phyloP scores from a whole-genome alignment of 2,113 vertebrate species.

The Clarias macrocephalus region DNA sequence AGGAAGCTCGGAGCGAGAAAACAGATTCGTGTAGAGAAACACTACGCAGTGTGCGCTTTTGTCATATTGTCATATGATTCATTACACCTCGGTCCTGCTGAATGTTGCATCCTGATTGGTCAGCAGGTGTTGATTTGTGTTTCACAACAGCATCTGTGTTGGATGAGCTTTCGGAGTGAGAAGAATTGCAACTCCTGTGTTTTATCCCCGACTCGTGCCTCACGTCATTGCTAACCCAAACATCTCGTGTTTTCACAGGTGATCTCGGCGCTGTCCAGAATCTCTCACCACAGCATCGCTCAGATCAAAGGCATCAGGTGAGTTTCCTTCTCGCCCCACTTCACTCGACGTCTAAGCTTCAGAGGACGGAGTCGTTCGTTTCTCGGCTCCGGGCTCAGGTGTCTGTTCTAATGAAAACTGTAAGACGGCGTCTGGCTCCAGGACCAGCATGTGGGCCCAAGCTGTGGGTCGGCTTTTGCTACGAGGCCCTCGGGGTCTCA shows the following conservation, averaged over 20 bases:
- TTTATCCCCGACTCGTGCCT: too few species aligned
- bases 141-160: background rate
- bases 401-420: conserved; percentile 35
- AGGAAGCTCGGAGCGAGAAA: background rate
- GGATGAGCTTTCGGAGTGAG: background rate
- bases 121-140: background rate
- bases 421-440: conserved; percentile 30
- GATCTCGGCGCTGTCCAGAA: conserved; percentile 89
- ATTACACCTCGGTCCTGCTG: background rate
- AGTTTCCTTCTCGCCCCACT: conserved; percentile 47
- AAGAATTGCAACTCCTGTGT: background rate
- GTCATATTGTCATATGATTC: background rate
- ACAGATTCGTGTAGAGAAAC: conserved; percentile 5
- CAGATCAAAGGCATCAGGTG: conserved; percentile 97
- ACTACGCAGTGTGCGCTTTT: conserved; percentile 30
- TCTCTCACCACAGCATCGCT: conserved; percentile 90
- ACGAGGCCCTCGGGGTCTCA: conserved; percentile 19
- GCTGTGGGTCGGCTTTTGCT: background rate
- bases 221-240: conserved; percentile 23
- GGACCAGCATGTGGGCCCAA: conserved; percentile 35
- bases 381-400: background rate
- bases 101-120: background rate
- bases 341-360: background rate
- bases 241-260: conserved; percentile 77
- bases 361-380: background rate